Evolutionary conservation across 2,113 vertebrate genomes (phyloP).

Genomic region (Asarcornis scutulata): DNA sequence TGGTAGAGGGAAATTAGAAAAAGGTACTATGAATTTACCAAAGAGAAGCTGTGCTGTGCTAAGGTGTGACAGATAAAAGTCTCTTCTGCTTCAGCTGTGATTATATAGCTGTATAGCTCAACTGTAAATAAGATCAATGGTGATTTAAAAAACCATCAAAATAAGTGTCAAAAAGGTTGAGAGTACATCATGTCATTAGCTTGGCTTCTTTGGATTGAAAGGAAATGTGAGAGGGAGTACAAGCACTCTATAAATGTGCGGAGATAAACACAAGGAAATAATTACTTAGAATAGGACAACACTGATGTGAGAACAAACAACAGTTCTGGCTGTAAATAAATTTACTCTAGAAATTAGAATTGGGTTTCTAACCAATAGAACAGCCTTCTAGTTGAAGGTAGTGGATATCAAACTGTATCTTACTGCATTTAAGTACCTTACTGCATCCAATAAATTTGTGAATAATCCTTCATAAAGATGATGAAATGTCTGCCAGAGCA

Average conservation of each 20-base stretch:
- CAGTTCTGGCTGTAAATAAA: not conserved
- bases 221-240: not conserved
- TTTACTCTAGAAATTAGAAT: not conserved
- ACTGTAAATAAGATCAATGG: not conserved
- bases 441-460: not conserved
- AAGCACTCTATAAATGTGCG: not conserved
- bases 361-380: not conserved
- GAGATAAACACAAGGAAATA: not conserved
- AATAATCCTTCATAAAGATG: not conserved
- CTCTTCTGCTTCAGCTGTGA: not conserved
- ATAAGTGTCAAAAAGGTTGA: no score
- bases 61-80: not conserved
- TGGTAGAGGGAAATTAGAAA: not conserved
- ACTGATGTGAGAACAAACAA: not conserved
- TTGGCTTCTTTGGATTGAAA: not conserved
- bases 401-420: not conserved
- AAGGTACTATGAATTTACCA: not conserved
- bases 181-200: not conserved
- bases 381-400: not conserved
- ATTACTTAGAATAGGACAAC: not conserved
- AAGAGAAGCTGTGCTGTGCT: not conserved
- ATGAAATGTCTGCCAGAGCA: not conserved
- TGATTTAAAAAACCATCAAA: not conserved
- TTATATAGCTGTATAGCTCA: not conserved
- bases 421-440: not conserved